These are phyloP conservation scores for Chromis chromis DNA, from an alignment of 2,797 vertebrate species.

Conservation along the genomic window DNA sequence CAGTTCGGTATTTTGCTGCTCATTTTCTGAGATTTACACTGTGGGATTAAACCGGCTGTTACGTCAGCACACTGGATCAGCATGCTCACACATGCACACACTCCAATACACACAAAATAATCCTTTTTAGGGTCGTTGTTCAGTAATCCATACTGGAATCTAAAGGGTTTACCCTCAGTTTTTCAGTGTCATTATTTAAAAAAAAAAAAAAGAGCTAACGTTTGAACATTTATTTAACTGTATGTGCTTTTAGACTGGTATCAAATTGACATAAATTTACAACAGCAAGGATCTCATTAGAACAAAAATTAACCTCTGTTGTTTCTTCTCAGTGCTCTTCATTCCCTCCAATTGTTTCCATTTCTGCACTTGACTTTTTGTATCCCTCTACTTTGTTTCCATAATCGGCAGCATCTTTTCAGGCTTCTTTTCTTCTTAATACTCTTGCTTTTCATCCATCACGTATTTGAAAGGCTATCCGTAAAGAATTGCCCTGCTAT, in stretches of 20 bases:
- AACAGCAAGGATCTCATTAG: slow-evolving; percentile 2
- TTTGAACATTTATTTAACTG: slow-evolving; percentile 8
- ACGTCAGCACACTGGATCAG: slow-evolving; percentile 63
- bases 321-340: slow-evolving; percentile 16
- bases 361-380: slow-evolving; percentile 22
- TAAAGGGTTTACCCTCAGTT: slow-evolving; percentile 20
- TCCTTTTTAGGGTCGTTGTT: slow-evolving; percentile 51
- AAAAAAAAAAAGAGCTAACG: not conserved
- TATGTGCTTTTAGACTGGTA: not conserved
- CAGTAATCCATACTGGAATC: slow-evolving; percentile 52
- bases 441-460: slow-evolving; percentile 42
- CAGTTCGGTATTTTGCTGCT: slow-evolving; percentile 64
- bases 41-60: slow-evolving; percentile 70
- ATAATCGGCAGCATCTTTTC: slow-evolving; percentile 20
- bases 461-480: slow-evolving; percentile 55
- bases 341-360: slow-evolving; percentile 1
- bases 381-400: slow-evolving; percentile 15
- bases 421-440: slow-evolving; percentile 22
- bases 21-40: slow-evolving; percentile 66
- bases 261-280: not conserved
- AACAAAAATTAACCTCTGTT: slow-evolving; percentile 8
- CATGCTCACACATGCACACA: slow-evolving; percentile 18
- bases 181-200: slow-evolving; percentile 15
- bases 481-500: slow-evolving; percentile 42
- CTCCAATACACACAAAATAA: slow-evolving; percentile 32